These are phyloP conservation scores for Reticulitermes speratus DNA, from an alignment of 1,140 invertebrate genomes.

Conservation along the genomic window DNA sequence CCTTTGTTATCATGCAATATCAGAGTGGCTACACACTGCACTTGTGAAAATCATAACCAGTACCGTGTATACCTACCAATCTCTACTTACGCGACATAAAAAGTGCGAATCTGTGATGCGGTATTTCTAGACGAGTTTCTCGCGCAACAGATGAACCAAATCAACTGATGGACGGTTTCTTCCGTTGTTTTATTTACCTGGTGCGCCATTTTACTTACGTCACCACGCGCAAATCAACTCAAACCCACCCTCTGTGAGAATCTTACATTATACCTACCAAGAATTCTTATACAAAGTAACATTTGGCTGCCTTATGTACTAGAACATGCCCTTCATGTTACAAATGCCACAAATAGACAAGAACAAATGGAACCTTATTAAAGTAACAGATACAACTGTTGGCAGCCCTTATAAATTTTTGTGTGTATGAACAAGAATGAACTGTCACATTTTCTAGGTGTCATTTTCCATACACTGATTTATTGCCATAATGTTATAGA, in stretches of 20 bases:
- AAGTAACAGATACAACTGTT: background rate
- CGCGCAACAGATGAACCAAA: slow-evolving; percentile 19
- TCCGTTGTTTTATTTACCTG: slow-evolving; percentile 56
- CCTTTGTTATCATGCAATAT: background rate
- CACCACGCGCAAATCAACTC: slow-evolving; percentile 50
- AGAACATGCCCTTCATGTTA: background rate
- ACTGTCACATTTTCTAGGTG: background rate
- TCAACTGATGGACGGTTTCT: slow-evolving; percentile 32
- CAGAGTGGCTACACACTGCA: background rate
- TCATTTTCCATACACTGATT: background rate
- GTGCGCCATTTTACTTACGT: slow-evolving; percentile 64
- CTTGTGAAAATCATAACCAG: background rate
- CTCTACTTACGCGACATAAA: slow-evolving; percentile 31
- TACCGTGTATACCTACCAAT: slow-evolving; percentile 36
- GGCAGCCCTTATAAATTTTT: background rate
- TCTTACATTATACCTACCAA: slow-evolving; percentile 1
- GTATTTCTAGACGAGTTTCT: slow-evolving; percentile 24
- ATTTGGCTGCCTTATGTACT: background rate
- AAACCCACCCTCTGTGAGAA: slow-evolving; percentile 22
- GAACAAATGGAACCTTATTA: background rate
- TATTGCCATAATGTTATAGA: background rate
- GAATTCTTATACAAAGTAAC: background rate
- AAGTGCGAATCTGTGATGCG: slow-evolving; percentile 32
- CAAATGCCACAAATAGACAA: background rate
- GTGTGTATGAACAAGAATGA: background rate